Base-by-base conservation (phyloP, 2,797 vertebrate genomes). In the Danio aesculapii region DNA sequence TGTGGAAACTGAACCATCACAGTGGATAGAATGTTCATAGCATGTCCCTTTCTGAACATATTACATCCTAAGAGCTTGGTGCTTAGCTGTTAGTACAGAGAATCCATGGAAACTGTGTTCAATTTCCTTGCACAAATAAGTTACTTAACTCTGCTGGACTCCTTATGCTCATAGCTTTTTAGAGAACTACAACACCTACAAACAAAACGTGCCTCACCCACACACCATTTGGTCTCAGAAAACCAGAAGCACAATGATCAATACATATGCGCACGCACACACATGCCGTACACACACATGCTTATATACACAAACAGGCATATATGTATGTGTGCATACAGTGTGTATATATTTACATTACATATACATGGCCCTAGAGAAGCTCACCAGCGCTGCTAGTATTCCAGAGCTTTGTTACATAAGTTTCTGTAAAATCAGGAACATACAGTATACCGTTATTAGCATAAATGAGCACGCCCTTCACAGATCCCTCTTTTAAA, bases 151-250 rank as follows among this genome's bases (percentile, higher is more conserved):
- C 81, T 80, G 84, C 74, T 85, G 79, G 86, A 84, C 77, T 81
- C 55, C 74, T 72, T 68, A 80, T 67, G 69, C 68, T 83, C 77
- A 76, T 84, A 82, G 84, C 84, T 83, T 87, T 82, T 87, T 82
- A 79, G 74, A 87, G 83, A 77, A 83, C 86, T 72, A 52, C 75
- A 85, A 79, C 84, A 83, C 72, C 78, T 86, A 83, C 77, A 68
- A 61, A 72, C 74, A 82, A 84, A 88, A 87, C 81, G 81, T 86
- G 77, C 72, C 83, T 80, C 85, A 81, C 89, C 90, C 87, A 92
- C 89, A 87, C 88, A 91, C 84, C 88, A 90, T 88, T 90, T 91
- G 89, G 78, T 82, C 79, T 80, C 74, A 39, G 58, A 72, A 79
- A 81, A 86, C 77, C 85, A 75, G 82, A 43, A 76, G 73, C 59